Evolutionary conservation across 2,113 vertebrate genomes (phyloP), one percentile per base, ranked within the genome.

Genomic region (Chauna torquata): DNA sequence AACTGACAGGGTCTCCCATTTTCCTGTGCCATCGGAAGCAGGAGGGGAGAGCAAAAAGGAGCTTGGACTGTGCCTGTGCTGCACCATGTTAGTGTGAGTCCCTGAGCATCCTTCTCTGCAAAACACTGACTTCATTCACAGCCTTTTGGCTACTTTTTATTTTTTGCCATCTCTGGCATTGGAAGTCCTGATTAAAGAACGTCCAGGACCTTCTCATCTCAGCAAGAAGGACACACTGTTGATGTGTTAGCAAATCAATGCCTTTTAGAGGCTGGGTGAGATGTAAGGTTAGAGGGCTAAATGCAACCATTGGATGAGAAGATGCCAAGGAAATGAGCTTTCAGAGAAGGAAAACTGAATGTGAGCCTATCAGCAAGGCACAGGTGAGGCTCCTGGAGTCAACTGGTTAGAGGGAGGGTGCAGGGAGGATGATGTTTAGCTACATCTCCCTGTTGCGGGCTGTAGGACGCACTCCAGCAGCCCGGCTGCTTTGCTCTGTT

Each of bases 81-180:
- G 22, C 0, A 8, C 36, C 15, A 25, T 45, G 28, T 42, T 20
- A 18, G 34, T 9, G 9, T 27, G 7, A 2, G 0, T 34, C 42
- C 38, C 42, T 9, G 16, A n/a, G n/a, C 30, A 36, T 32, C 22
- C 54, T 69, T 40, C 36, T 68, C 49, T 54, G 20, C 44, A 76
- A 66, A 77, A 59, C 13, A 42, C 19, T 42, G 28, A 22, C 38
- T 81, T 36, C 6, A 40, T 11, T 42, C 50, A 66, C 8, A 18
- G 64, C 30, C 9, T 25, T 47, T 9, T 19, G 34, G 38, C 45
- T 65, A 38, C 34, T 25, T 66, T 34, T 55, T 20, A 14, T 47
- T 70, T 64, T 77, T 42, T 61, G 17, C n/a, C 8, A 22, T 45
- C 61, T 64, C 61, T 57, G 47, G 40, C 47, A 34, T 3, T 49